phyloP scores from a whole-genome alignment of 2,888 invertebrate genomes.

The Cataglyphis rosenhaueri region DNA sequence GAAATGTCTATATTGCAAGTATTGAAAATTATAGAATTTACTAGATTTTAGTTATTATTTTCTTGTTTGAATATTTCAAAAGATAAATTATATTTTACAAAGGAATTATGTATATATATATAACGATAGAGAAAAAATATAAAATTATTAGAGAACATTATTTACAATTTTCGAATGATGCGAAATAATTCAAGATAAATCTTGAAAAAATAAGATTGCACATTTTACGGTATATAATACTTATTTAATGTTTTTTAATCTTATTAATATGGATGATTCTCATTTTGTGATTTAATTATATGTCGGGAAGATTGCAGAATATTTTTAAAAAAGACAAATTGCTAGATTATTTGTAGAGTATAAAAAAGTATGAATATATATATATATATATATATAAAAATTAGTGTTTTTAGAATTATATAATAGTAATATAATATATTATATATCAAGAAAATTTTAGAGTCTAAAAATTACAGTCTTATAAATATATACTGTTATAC shows the following conservation, averaged over 20 bases:
- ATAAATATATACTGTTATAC: conserved; percentile 25
- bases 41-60: background rate
- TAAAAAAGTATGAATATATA: conserved; percentile 29
- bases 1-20: background rate
- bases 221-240: conserved; percentile 8
- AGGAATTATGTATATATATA: conserved; percentile 13
- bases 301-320: background rate
- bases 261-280: conserved; percentile 1
- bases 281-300: background rate
- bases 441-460: background rate
- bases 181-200: background rate
- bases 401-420: background rate
- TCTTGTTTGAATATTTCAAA: background rate
- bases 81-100: conserved; percentile 14
- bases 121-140: background rate
- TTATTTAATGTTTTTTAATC: conserved; percentile 34
- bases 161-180: background rate
- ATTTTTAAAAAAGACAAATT: conserved; percentile 9
- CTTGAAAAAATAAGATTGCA: conserved; percentile 3
- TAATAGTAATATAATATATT: background rate
- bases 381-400: conserved; percentile 29
- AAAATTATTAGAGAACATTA: background rate
- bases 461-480: conserved; percentile 19
- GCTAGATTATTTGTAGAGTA: background rate
- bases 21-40: background rate